These are phyloP conservation scores for Imbricaverruca yamaguchii DNA, from an alignment of 2,888 invertebrate genomes.

Conservation along the genomic window DNA sequence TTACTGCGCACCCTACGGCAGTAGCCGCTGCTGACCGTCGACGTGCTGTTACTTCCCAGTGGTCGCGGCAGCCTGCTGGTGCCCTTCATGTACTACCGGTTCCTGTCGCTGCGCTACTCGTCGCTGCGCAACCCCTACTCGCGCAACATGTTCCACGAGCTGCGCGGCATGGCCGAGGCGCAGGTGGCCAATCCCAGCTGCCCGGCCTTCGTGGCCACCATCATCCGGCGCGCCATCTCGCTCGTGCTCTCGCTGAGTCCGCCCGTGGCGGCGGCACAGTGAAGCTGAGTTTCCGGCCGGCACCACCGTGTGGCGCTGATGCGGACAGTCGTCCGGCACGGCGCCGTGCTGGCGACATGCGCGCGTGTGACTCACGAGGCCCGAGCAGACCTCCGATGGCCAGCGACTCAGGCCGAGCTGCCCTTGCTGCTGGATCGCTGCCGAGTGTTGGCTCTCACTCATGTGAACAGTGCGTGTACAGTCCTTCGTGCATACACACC, in stretches of 20 bases:
- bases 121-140: constrained; percentile 95
- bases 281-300: not conserved
- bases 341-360: too few species aligned
- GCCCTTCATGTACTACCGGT: constrained; percentile 95
- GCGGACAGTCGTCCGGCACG: too few species aligned
- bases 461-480: too few species aligned
- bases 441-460: too few species aligned
- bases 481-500: too few species aligned
- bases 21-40: too few species aligned
- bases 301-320: not conserved
- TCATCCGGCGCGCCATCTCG: constrained; percentile 54
- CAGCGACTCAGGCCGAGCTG: too few species aligned
- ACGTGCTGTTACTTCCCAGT: constrained; percentile 47
- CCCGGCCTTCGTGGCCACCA: constrained; percentile 57
- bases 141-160: constrained; percentile 81
- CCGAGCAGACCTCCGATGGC: too few species aligned
- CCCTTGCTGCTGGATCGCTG: too few species aligned
- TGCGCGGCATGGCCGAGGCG: constrained; percentile 63
- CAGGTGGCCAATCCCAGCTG: constrained; percentile 59
- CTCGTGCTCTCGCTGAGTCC: constrained; percentile 74
- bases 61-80: constrained; percentile 83
- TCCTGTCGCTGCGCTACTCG: constrained; percentile 81
- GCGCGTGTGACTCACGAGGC: too few species aligned
- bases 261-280: constrained; percentile 41
- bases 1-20: too few species aligned